A percentile compares a stretch with the other conserved stretches of the same genome.
phyloP scores from a whole-genome alignment of 2,888 invertebrate species.

The Zeuzera pyrina region DNA sequence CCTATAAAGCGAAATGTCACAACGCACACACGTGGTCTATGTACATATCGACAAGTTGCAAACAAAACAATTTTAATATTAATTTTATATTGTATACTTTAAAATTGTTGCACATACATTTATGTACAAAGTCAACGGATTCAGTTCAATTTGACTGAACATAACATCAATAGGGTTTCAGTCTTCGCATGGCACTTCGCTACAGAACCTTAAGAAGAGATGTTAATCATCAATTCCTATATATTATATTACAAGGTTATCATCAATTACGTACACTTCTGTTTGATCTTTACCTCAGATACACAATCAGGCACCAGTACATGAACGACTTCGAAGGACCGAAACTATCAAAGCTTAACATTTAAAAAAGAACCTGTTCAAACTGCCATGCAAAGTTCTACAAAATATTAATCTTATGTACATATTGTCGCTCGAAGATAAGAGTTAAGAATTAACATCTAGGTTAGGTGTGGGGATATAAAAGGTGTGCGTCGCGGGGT shows the following conservation, averaged over 20 bases:
- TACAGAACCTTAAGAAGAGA: too few species aligned
- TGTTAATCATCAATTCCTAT: too few species aligned
- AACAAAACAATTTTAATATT: slow-evolving; percentile 67
- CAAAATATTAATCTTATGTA: slow-evolving; percentile 72
- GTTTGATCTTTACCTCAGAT: too few species aligned
- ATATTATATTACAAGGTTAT: too few species aligned
- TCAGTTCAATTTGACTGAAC: slow-evolving; percentile 44
- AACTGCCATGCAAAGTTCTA: slow-evolving; percentile 51
- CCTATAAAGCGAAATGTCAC: slow-evolving; percentile 40
- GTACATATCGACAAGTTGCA: slow-evolving; percentile 62
- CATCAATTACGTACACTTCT: too few species aligned
- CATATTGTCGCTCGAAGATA: slow-evolving; percentile 73
- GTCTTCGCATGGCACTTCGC: slow-evolving; percentile 44
- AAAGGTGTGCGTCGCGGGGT: slow-evolving; percentile 33
- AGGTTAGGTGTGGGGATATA: slow-evolving; percentile 38
- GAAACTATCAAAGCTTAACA: slow-evolving; percentile 5
- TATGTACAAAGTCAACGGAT: slow-evolving; percentile 59
- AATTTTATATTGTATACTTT: slow-evolving; percentile 45
- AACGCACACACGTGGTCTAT: slow-evolving; percentile 49
- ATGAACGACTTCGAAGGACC: slow-evolving; percentile 1
- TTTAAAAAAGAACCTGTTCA: slow-evolving; percentile 22
- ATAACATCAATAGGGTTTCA: slow-evolving; percentile 45
- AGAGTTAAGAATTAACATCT: slow-evolving; percentile 56
- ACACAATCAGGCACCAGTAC: slow-evolving; percentile 2
- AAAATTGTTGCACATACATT: slow-evolving; percentile 52